Evolutionary conservation across 2,113 vertebrate species (phyloP), one percentile per base, ranked within the genome.

Genomic region (Thamnophis sirtalis): DNA sequence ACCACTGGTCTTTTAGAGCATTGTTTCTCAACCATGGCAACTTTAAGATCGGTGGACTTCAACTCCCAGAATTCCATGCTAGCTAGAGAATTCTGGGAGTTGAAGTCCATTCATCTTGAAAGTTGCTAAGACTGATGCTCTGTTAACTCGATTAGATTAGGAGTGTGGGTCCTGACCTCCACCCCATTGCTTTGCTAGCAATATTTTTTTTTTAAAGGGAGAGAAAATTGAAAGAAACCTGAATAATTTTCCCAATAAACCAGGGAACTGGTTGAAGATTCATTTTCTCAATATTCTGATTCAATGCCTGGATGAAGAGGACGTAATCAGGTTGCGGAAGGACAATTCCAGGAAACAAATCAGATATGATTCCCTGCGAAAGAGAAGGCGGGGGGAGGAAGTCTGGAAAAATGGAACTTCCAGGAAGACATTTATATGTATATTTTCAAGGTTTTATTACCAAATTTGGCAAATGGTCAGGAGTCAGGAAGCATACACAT

Each of bases 161-260:
- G 5, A 9, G 28, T 6, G 28, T 68, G 4, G n/a, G 43, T 80
- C 9, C 33, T 9, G 73, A 80, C 3, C 33, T 43, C 73, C 73
- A 80, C 17, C 73, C 8, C 1, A 1, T 19, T 43, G 33, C 73
- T 80, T 38, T 21, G 33, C 17, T 17, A 43, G n/a, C n/a, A 73
- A 19, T 33, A 17, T 2, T 19, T 80, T 0, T 38, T 38, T 80
- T 80, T 56, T 58, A 19, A 80, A 80, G 15, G 28, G 60, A 2
- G 91, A 38, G 9, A 22, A 51, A 92, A 88, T 90, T 94, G 89
- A 89, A 38, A 53, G 49, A 63, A 95, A 99, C 99, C 98, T 99
- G 99, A 95, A 99, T 99, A 92, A 99, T 98, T 96, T 99, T 99
- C 51, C 97, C 97, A 94, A 98, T 98, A 95, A 99, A 99, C 98